Base-by-base conservation (phyloP, 2,113 vertebrate genomes). In the Nettapus auritus region DNA sequence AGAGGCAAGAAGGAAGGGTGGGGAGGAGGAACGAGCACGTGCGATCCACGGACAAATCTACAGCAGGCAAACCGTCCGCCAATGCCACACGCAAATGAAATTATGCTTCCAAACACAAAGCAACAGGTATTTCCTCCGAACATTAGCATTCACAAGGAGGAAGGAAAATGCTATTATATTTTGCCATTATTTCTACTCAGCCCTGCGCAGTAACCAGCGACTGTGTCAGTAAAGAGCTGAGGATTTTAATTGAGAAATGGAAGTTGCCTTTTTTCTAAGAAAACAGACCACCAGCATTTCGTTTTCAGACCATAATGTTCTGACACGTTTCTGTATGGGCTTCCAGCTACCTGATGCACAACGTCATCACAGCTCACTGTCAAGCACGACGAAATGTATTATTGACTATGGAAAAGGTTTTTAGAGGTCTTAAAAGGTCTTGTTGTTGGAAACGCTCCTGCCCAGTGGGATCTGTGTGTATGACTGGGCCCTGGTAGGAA, bases 11-110 rank as follows among this genome's bases (percentile, higher is more conserved):
- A 74, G 29, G 20, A 34, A 86, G 38, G 34, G 36, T 16, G n/a
- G n/a, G 21, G 36, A 85, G 15, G 33, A 86, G 68, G 52, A 89
- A 69, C 0, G 0, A 77, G 26, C 33, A n/a, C 0, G 0, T 16
- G 48, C 23, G 19, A 31, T 31, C 36, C 8, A 56, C 0, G 3
- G 86, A 59, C 71, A 86, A 25, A 60, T 53, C 0, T 60, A 31
- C 34, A 90, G 48, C 23, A 56, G 44, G 31, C 38, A 60, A 90
- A 69, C 29, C 55, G 14, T 15, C 66, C n/a, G 10, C 5, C 1
- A 1, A 44, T 17, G 60, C 11, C 84, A 86, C 21, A 64, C 13
- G 34, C 38, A 60, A 64, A 76, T 8, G 28, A 46, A 69, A 11
- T 70, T 17, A 17, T 14, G 31, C 40, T 83, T 62, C 48, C 71